These are phyloP conservation scores for Acanthosepion esculentum DNA, from an alignment of 2,888 invertebrate species.

Conservation along the genomic window DNA sequence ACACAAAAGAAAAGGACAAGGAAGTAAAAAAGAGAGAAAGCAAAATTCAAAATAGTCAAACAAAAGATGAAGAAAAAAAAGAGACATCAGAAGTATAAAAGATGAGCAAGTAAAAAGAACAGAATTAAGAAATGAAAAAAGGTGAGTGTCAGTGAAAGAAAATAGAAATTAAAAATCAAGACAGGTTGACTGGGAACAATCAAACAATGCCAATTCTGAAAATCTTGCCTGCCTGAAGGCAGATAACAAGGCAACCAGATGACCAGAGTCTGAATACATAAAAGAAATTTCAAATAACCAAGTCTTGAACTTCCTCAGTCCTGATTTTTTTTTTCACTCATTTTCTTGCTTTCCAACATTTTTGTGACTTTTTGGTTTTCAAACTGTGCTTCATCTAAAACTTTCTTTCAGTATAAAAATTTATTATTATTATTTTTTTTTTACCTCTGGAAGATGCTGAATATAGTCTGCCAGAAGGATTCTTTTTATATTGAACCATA, in stretches of 20 bases:
- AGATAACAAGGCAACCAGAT: neutral
- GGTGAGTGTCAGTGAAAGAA: neutral
- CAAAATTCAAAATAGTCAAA: neutral
- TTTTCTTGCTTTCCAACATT: neutral
- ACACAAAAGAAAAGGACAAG: too few species aligned
- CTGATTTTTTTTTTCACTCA: neutral
- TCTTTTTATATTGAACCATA: neutral
- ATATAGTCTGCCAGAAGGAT: neutral
- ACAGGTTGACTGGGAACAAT: neutral
- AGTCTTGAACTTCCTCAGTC: neutral
- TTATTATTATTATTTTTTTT: too few species aligned
- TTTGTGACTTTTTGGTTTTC: neutral
- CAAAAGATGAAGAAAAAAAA: neutral
- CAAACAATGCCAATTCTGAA: neutral
- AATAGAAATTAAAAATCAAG: neutral
- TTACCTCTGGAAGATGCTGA: neutral
- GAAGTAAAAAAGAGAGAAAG: neutral
- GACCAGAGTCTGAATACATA: neutral
- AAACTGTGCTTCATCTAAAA: neutral
- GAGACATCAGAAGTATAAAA: neutral
- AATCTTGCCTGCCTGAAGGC: neutral
- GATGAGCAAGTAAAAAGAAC: neutral
- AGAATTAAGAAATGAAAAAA: neutral
- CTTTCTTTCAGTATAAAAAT: neutral
- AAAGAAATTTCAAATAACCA: neutral